Base-by-base conservation (phyloP, 2,797 vertebrate species). In the Onychomys torridus region DNA sequence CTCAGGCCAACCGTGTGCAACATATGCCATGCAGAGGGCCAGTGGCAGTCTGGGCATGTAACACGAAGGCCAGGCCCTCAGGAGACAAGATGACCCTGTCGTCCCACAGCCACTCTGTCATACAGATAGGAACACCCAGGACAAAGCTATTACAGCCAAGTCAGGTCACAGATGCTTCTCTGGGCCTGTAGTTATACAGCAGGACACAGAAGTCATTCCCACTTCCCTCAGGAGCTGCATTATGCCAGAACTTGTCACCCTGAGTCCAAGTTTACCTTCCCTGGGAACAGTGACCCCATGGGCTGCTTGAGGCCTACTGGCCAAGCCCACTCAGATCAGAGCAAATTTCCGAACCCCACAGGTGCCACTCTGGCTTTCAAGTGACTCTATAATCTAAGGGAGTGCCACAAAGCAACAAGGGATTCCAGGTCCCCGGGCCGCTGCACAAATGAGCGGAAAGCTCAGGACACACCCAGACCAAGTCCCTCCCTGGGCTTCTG, bases 11-110 rank as follows among this genome's bases (percentile, higher is more conserved):
- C 1, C 0, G 34, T 37, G 65, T n/a, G 59, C 49, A 89, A 77
- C 1, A 3, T 1, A 27, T 71, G 4, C 49, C 71, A 63, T 32
- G 32, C 27, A 84, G 25, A 87, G n/a, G 63, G 27, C 25, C 75
- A 14, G 57, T 0, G 10, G 57, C 76, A 69, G 16, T 59, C 6
- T 27, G 69, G n/a, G 40, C 27, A n/a, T 19, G 10, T 11, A 8
- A 8, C 84, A 49, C 4, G 9, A 52, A 63, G 27, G 61, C 79
- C 73, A 91, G 37, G 55, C 12, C 77, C 34, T 65, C n/a, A 27
- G 65, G 34, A 78, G 2, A 40, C 0, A 0, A 27, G 6, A 43
- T 0, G 0, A 25, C 19, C 71, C 63, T 59, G 14, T 43, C 59
- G 57, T 16, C 27, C 37, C 4, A 6, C 1, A 3, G 2, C 14